Percentiles rank a stretch among this genome's conserved stretches.
These are phyloP conservation scores for Catotricha subobsoleta DNA, from an alignment of 2,888 invertebrate genomes.

Conservation along the genomic window DNA sequence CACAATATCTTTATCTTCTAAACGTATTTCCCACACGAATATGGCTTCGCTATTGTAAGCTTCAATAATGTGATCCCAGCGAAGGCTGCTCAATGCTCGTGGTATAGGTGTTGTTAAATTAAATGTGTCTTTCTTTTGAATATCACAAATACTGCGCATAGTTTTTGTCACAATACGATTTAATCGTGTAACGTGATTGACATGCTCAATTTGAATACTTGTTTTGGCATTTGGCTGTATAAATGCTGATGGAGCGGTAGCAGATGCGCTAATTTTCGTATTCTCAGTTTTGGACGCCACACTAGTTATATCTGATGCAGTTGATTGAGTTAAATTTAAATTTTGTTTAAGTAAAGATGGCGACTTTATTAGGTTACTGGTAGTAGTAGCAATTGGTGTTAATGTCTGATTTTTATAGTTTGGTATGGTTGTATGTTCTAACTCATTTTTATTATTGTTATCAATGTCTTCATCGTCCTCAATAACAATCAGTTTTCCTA, in stretches of 20 bases:
- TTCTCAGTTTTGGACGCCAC: neutral
- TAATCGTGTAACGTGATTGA: slow-evolving; percentile 5
- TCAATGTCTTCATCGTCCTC: too few relatives aligned
- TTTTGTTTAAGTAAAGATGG: neutral
- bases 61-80: slow-evolving; percentile 15
- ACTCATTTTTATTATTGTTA: too few relatives aligned
- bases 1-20: slow-evolving; percentile 13
- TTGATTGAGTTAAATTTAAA: neutral
- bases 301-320: neutral
- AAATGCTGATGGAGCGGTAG: neutral
- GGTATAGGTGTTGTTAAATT: too few relatives aligned
- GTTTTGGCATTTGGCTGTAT: too few relatives aligned
- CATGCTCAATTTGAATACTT: too few relatives aligned
- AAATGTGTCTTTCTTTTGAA: slow-evolving; percentile 23
- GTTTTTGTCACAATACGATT: slow-evolving; percentile 11
- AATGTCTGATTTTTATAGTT: neutral
- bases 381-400: neutral
- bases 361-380: neutral
- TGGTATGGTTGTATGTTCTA: too few relatives aligned
- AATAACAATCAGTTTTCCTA: too few relatives aligned
- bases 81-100: slow-evolving; percentile 13
- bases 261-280: neutral
- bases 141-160: slow-evolving; percentile 13
- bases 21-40: slow-evolving; percentile 23
- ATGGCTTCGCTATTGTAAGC: slow-evolving; percentile 21